Evolutionary conservation across 2,113 vertebrate genomes (phyloP), one percentile per base, ranked within the genome.

Genomic region (Dicaeum eximium): DNA sequence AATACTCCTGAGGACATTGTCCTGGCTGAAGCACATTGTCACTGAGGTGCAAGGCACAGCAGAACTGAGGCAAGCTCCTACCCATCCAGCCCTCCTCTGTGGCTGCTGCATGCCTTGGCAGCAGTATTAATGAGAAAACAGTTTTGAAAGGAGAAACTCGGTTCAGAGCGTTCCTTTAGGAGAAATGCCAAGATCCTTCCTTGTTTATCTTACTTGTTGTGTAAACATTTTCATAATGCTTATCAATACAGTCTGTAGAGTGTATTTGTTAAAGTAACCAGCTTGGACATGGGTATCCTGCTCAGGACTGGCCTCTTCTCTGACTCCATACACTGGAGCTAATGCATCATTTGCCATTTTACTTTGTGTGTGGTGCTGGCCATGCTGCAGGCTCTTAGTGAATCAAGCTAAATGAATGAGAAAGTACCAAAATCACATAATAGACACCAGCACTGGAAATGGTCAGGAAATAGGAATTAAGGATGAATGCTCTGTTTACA

Each of bases 111-210:
- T 27, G 86, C 30, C 56, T 93, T 95, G 91, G 87, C 89, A 92
- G 61, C 61, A 61, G 44, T 20, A 81, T 44, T 95, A 90, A 86
- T 53, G 75, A 90, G 92, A 88, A 93, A 88, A 91, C 81, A 92
- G 67, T 96, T 95, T 87, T 54, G 51, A 93, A 93, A 94, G 69
- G 83, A 69, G 77, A 92, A 92, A 91, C 47, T 90, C 77, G 31
- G 64, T 86, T 94, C 75, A 86, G 71, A 97, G 86, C 51, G 3
- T 88, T 93, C 24, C 71, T 73, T 93, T 37, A 86, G 85, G 74
- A 96, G 79, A 67, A 86, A 88, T 86, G 88, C 87, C 81, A 96
- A 95, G 54, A 95, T 86, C 64, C 17, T 80, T 91, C 62, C 66
- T 71, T 94, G 71, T 88, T 94, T 95, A 90, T 94, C 83, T 86